phyloP scores from a whole-genome alignment of 2,888 invertebrate genomes.

The Amphipoea oculea region DNA sequence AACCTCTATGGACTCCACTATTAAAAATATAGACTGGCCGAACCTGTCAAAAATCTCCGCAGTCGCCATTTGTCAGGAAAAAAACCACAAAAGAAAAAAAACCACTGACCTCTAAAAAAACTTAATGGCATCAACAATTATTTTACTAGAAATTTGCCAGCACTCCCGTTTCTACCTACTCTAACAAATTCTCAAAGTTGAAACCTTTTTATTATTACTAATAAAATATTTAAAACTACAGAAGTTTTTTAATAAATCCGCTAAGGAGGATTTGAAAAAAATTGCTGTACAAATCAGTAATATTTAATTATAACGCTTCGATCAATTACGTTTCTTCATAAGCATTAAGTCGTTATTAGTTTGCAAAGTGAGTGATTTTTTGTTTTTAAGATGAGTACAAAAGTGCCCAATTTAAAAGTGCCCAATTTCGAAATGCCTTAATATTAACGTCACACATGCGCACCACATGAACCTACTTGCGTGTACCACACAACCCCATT shows the following conservation, averaged over 20 bases:
- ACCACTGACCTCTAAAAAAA: too few relatives aligned
- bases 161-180: neutral
- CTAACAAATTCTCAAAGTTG: neutral
- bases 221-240: neutral
- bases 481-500: slow-evolving; percentile 77
- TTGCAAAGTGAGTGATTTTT: too few relatives aligned
- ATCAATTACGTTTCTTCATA: neutral
- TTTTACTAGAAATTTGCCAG: neutral
- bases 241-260: neutral
- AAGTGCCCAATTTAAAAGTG: neutral
- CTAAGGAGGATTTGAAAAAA: neutral
- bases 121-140: neutral
- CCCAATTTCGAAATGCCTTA: slow-evolving; percentile 11
- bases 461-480: slow-evolving; percentile 33
- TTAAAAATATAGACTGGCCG: neutral
- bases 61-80: neutral
- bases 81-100: neutral
- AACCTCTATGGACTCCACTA: neutral
- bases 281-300: neutral
- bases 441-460: slow-evolving; percentile 19
- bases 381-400: neutral
- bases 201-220: neutral
- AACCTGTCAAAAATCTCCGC: neutral
- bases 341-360: neutral
- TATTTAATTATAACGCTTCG: neutral